Percentiles rank a stretch among this genome's conserved stretches.
These are phyloP conservation scores for Halisarca cf. caerulea DNA, from an alignment of 37 sponge, comb jelly and placozoan genomes.

Conservation along the genomic window DNA sequence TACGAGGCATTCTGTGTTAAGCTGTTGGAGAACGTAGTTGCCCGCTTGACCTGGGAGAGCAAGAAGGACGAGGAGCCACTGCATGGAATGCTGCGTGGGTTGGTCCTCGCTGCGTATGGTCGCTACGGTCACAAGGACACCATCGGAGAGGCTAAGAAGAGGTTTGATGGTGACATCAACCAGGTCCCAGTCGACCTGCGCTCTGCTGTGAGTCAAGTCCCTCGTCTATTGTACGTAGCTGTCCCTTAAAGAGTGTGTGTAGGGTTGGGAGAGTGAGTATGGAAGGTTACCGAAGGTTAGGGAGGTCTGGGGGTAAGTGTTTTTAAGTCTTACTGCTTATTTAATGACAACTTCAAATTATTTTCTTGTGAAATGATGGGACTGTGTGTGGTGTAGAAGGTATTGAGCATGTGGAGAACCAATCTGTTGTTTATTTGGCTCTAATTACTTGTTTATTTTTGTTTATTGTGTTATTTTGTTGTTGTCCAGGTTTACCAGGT, in stretches of 20 bases:
- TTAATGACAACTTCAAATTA: no score
- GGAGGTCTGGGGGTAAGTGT: no score
- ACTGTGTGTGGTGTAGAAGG: neutral
- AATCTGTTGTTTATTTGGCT: neutral
- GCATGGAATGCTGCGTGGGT: slow-evolving; percentile 75
- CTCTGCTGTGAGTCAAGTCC: slow-evolving; percentile 44
- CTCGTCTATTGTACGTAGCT: no score
- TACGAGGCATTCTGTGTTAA: slow-evolving; percentile 68
- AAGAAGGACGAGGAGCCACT: slow-evolving; percentile 74
- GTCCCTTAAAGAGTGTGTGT: no score
- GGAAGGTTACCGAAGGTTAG: no score
- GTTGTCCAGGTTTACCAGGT: slow-evolving; percentile 15
- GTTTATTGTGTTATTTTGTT: no score
- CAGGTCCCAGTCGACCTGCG: slow-evolving; percentile 65
- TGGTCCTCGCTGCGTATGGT: slow-evolving; percentile 60
- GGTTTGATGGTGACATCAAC: slow-evolving; percentile 47
- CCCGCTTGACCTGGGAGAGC: slow-evolving; percentile 77
- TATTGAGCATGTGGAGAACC: neutral
- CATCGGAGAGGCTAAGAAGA: slow-evolving; percentile 55
- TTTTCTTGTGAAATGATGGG: no score
- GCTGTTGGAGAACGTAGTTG: slow-evolving; percentile 50
- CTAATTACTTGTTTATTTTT: no score
- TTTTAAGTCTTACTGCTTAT: no score
- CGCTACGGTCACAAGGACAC: slow-evolving; percentile 62
- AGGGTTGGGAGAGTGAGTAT: no score